Conservation (phyloP, 2,113 vertebrate genomes). For the Caranx melampygus region DNA sequence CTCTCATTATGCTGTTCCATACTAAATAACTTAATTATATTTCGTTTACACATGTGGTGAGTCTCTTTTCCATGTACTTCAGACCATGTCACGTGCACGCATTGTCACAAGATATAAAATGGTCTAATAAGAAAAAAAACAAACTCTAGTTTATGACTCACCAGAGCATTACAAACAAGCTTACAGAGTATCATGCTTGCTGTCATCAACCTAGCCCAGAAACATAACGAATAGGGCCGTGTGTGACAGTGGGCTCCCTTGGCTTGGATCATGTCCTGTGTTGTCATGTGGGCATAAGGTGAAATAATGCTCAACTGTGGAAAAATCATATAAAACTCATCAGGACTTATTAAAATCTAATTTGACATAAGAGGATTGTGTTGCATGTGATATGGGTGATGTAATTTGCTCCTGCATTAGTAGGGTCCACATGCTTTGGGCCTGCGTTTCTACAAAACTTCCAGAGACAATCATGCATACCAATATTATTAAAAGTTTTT, state of each 20-base stretch:
- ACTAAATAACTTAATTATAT: constrained; percentile 61
- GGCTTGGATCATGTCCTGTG: neutral
- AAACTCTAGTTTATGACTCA: constrained; percentile 31
- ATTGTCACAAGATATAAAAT: constrained; percentile 47
- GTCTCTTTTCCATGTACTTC: constrained; percentile 47
- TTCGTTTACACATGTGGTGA: constrained; percentile 59
- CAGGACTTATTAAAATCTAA: neutral
- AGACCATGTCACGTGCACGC: constrained; percentile 52
- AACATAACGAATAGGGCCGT: constrained; percentile 8
- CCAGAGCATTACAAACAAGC: constrained; percentile 9
- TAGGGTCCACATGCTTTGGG: constrained; percentile 8
- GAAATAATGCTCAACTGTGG: constrained; percentile 30
- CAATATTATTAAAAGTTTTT: constrained; percentile 14
- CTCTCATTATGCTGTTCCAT: constrained; percentile 55
- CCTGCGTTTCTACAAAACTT: constrained; percentile 28
- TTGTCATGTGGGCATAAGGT: neutral
- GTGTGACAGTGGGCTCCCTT: neutral
- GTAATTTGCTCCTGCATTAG: neutral
- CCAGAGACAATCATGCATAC: neutral
- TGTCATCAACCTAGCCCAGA: constrained; percentile 15
- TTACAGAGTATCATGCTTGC: constrained; percentile 15
- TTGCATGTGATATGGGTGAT: neutral
- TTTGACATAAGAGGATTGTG: neutral
- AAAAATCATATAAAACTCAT: constrained; percentile 7
- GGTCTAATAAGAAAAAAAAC: constrained; percentile 12